Evolutionary conservation across 2,888 invertebrate genomes (phyloP), one percentile per base, ranked within the genome.

Genomic region (Pyrgus malvae): DNA sequence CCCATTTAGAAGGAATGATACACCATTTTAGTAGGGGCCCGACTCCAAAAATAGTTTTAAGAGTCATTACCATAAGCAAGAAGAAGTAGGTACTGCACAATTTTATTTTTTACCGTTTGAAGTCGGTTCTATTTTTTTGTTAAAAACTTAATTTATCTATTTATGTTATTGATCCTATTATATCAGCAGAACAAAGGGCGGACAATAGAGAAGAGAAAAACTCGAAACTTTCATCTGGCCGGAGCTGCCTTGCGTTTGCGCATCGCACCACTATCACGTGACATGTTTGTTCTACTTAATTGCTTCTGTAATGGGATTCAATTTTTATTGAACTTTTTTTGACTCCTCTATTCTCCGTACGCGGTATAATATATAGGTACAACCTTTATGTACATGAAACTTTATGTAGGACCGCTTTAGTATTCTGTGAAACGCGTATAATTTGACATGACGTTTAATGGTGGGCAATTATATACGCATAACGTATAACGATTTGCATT

Each of bases 201-300:
- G 68, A 66, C 72, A 69, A 78, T 71, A 71, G 74, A 74, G 70
- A 73, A 72, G 69, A 72, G 69, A 72, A 64, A 74, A 75, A 75
- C 67, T 65, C 60, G 56, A 58, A 62, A 69, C 65, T 73, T 74
- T 74, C 66, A 63, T 64, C 61, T 62, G 58, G 61, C 57, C 12
- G 11, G 19, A 29, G 12, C 14, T 35, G 46, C 9, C 25, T n/a
- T 46, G 21, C 58, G 42, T 37, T 44, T 45, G 54, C 60, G 56
- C 60, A 57, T 61, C 61, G 59, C 60, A 55, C 58, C 48, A 54
- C 66, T 67, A 72, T 71, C 69, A 51, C 64, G 66, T 70, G 74
- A 73, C 72, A 66, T 69, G 68, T 76, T 74, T 72, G 72, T 74
- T 74, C 67, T 68, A 68, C 60, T 66, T 70, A 66, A 74, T 72